Percentiles rank a stretch among this genome's conserved stretches.
Conservation (phyloP, 2,113 vertebrate species). For the Morphnarchus princeps region DNA sequence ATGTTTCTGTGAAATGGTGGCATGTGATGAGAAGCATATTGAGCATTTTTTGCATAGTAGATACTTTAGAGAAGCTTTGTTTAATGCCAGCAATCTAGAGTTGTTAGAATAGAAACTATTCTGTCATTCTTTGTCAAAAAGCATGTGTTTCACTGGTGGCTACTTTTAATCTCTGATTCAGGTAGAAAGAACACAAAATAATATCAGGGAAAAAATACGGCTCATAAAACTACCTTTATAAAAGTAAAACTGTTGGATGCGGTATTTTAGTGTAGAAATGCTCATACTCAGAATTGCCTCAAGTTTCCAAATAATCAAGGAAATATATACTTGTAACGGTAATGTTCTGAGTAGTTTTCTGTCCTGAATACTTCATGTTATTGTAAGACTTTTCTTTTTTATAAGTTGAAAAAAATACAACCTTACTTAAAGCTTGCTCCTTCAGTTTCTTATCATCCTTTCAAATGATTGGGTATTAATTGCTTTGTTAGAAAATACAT, state of each 20-base stretch:
- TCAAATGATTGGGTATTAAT: not conserved
- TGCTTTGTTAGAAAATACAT: not conserved
- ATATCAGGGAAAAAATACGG: not conserved
- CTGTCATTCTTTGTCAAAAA: not conserved
- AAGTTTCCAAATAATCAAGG: not conserved
- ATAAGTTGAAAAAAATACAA: not conserved
- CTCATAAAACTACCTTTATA: not conserved
- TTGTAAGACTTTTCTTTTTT: not conserved
- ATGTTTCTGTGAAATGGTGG: not conserved
- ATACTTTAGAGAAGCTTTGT: not conserved
- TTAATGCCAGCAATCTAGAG: not conserved
- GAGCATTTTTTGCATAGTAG: not conserved
- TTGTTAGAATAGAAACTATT: not conserved
- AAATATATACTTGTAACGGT: not conserved
- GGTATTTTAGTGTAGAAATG: not conserved
- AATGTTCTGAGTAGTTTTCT: not conserved
- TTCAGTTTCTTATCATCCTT: not conserved
- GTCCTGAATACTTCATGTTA: not conserved
- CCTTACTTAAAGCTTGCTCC: not conserved
- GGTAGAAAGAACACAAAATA: not conserved
- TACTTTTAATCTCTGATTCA: not conserved
- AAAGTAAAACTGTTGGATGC: not conserved
- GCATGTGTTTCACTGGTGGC: not conserved
- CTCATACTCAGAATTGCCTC: not conserved
- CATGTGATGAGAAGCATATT: fast-evolving